phyloP scores from a whole-genome alignment of 2,888 invertebrate genomes.

The Acronicta leporina region DNA sequence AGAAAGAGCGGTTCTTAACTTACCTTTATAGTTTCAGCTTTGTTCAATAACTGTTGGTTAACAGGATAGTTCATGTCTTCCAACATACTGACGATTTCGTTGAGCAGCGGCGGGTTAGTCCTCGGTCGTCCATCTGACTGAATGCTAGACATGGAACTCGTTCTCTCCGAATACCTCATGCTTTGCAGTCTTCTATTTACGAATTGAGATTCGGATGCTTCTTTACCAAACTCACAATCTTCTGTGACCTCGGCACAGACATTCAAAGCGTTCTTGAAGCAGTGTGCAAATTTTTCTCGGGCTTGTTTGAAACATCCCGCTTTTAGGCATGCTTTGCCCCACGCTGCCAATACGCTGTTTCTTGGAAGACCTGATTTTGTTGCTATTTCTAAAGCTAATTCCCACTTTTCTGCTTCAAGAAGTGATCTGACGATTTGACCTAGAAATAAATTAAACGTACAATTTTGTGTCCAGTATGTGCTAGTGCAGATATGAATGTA shows the following conservation, averaged over 20 bases:
- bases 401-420: constrained; percentile 95
- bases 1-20: no score
- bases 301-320: constrained; percentile 94
- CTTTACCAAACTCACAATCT: constrained; percentile 80
- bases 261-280: constrained; percentile 79
- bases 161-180: constrained; percentile 71
- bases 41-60: constrained; percentile 83
- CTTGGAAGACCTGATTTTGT: constrained; percentile 95
- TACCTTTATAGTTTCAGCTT: constrained; percentile 84
- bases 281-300: constrained; percentile 91
- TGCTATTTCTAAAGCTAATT: constrained; percentile 94
- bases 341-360: constrained; percentile 95
- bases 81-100: constrained; percentile 92
- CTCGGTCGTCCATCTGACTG: constrained; percentile 86
- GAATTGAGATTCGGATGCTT: constrained; percentile 76
- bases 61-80: constrained; percentile 90
- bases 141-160: constrained; percentile 73
- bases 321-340: constrained; percentile 95
- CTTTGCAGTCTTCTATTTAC: constrained; percentile 72
- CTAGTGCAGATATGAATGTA: no score
- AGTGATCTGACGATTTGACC: constrained; percentile 92
- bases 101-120: constrained; percentile 91
- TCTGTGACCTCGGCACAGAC: constrained; percentile 75
- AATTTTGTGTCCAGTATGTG: neutral
- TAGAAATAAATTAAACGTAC: constrained; percentile 58